Base-by-base conservation (phyloP, 2,888 invertebrate species). In the Drosophila greeni region DNA sequence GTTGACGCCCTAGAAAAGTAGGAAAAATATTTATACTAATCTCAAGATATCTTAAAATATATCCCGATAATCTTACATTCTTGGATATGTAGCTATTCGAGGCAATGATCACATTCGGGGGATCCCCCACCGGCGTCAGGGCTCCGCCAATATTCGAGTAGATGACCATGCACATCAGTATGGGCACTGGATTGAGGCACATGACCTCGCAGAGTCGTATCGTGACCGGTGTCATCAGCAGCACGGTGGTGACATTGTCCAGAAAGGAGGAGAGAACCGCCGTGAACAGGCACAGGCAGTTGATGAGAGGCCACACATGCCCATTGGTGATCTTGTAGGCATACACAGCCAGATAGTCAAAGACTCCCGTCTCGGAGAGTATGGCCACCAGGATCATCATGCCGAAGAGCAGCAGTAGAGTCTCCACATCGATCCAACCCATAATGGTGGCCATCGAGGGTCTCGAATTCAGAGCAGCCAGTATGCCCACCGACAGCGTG, bases 61-160 rank as follows among this genome's bases (percentile, higher is more conserved):
- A 29, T 24, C 9, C 1, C 0, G 5, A 9, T 18, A 11, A 14
- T 70, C 85, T 82, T 73, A 89, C 89, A 78, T 88, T 88, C 64
- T 87, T 88, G 18, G 88, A 82, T 64, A 89, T 88, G 70, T 86
- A 88, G 67, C 76, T 87, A 66, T 89, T 89, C 43, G 89, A 89
- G 65, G 89, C 89, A 48, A 89, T 88, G 42, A 89, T 87, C 51
- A 89, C 89, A 76, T 88, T 88, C 81, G 97, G 97, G 0, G 97
- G 97, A 87, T 97, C 97, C 0, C 97, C 97, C 1, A 97, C 94
- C 0, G 97, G 97, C 0, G 97, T 97, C 20, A 95, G 92, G 0
- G 96, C 94, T 0, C 97, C 97, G 0, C 97, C 97, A 56, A 97
- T 95, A 84, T 97, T 97, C 18, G 96, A 95, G 87, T 94, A 97